Evolutionary conservation across 2,113 vertebrate species (phyloP).

Genomic region (Acanthisitta chloris): DNA sequence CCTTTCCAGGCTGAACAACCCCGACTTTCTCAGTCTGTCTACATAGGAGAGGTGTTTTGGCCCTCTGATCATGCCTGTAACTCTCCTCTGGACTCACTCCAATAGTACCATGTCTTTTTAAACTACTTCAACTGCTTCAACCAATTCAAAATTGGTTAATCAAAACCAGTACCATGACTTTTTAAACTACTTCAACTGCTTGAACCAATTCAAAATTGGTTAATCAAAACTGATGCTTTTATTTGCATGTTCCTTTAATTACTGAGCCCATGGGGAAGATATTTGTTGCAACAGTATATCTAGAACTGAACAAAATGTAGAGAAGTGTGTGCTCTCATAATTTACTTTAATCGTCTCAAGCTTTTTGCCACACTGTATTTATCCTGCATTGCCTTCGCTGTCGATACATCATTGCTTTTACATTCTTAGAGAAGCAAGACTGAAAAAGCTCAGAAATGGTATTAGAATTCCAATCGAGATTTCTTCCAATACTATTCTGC

Average conservation of each 20-base stretch:
- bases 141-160: too few relatives aligned
- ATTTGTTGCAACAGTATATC: background rate
- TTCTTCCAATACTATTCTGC: background rate
- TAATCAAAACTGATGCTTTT: too few relatives aligned
- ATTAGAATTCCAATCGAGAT: background rate
- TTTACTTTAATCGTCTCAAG: background rate
- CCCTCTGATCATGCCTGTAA: background rate
- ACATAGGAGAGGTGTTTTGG: background rate
- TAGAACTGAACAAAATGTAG: background rate
- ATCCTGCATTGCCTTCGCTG: background rate
- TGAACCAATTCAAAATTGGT: background rate
- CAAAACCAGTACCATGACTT: too few relatives aligned
- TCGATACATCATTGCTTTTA: background rate
- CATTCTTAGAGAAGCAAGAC: background rate
- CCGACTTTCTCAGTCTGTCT: rapidly evolving
- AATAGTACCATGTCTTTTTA: background rate
- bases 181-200: background rate
- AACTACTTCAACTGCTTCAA: background rate
- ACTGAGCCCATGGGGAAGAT: background rate
- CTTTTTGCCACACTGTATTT: background rate
- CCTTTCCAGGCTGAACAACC: too few relatives aligned
- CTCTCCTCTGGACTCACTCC: background rate
- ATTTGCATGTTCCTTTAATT: background rate
- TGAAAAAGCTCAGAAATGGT: background rate
- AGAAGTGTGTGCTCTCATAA: background rate